Base-by-base conservation (phyloP, 2,113 vertebrate genomes). In the Genyomyrus donnyi region DNA sequence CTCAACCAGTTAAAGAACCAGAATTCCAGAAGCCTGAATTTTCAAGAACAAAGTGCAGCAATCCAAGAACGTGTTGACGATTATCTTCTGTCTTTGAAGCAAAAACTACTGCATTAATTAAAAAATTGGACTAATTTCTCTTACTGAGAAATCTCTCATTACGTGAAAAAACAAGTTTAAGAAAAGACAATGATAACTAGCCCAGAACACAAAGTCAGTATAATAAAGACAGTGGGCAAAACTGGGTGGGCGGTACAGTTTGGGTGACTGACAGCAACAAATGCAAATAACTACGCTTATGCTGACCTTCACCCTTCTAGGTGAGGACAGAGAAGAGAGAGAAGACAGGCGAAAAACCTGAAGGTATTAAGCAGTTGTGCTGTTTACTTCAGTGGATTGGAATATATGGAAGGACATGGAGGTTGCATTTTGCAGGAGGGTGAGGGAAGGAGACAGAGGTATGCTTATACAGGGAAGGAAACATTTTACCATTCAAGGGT, bases 261-360 rank as follows among this genome's bases (percentile, higher is more conserved):
- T 87, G 56, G 9, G 56, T 95, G 96, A 96, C 91, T 95, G 96
- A 96, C 96, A 95, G 94, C 93, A 90, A 90, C 95, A 96, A 93
- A 95, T 96, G 95, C 91, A 21, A 3, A 86, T 91, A 80, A 93
- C 90, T 90, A 66, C 93, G 92, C 91, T 92, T 66, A 90, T 89
- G 92, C 92, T 91, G 93, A 91, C 93, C 93, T 94, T 93, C 94
- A 93, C 92, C 88, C 91, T 89, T 70, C 92, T 87, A 86, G 90
- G 52, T 50, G 86, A 53, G 46, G 80, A 89, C 48, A 90, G 45
- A 88, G 42, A 85, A 70, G n/a, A 39, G n/a, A 45, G 45, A 58
- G 5, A n/a, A 35, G 74, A n/a, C 15, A 1, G 39, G 13, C 15
- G 8, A 21, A 24, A 50, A 35, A 49, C 35, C 35, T 17, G 8